phyloP scores from a whole-genome alignment of 2,888 invertebrate genomes.

The Mechanitis mazaeus region DNA sequence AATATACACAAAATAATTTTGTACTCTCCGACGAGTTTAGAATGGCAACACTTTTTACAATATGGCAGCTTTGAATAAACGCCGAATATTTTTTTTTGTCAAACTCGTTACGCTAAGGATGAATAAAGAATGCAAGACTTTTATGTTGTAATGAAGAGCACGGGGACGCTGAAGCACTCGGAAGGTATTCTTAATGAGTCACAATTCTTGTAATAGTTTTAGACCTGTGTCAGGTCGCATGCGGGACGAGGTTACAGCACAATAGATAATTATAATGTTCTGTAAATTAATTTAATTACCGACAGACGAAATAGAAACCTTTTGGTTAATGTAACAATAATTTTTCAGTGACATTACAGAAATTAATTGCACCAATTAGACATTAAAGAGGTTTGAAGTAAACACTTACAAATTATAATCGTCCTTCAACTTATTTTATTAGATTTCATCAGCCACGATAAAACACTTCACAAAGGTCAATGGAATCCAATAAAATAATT shows the following conservation, averaged over 20 bases:
- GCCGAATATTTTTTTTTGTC: constrained; percentile 33
- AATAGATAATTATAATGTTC: constrained; percentile 1
- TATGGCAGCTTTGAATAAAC: constrained; percentile 68
- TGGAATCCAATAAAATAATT: background rate
- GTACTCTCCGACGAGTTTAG: constrained; percentile 73
- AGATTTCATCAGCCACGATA: background rate
- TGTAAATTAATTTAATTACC: background rate
- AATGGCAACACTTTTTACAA: constrained; percentile 67
- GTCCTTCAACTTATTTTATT: background rate
- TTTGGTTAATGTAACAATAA: background rate
- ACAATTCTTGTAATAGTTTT: constrained; percentile 23
- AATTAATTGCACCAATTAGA: background rate
- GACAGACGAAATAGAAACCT: background rate
- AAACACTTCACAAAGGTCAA: background rate
- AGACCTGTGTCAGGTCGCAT: constrained; percentile 36
- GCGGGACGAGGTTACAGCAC: constrained; percentile 30
- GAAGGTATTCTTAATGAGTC: background rate
- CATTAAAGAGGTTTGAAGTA: background rate
- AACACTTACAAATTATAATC: background rate
- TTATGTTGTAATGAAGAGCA: constrained; percentile 13
- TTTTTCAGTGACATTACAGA: background rate
- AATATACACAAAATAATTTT: constrained; percentile 76
- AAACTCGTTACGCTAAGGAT: constrained; percentile 34
- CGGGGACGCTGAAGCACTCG: constrained; percentile 13
- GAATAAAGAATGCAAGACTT: constrained; percentile 18